These are phyloP conservation scores for Enteromius viviparus DNA, from an alignment of 2,797 vertebrate genomes.

Conservation along the genomic window DNA sequence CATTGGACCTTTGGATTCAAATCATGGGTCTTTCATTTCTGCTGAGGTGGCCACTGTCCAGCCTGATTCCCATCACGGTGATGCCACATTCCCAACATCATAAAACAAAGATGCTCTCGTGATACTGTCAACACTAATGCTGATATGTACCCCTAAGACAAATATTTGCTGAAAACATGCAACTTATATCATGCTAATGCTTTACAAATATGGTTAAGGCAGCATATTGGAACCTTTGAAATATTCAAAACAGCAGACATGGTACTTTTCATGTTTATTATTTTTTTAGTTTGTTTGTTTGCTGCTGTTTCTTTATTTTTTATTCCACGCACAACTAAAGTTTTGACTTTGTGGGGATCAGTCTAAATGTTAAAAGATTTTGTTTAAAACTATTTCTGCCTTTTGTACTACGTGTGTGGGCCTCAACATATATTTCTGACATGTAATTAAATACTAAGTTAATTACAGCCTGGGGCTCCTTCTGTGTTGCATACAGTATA, in stretches of 20 bases:
- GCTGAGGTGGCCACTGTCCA: background rate
- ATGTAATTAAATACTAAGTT: slow-evolving; percentile 23
- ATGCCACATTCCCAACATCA: background rate
- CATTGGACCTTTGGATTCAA: background rate
- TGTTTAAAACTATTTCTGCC: background rate
- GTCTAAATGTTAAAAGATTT: background rate
- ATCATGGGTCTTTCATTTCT: background rate
- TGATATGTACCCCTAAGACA: background rate
- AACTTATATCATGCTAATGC: slow-evolving; percentile 6
- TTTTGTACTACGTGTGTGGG: slow-evolving; percentile 23
- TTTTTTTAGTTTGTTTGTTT: background rate
- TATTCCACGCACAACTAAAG: background rate
- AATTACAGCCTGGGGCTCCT: background rate
- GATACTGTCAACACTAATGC: background rate
- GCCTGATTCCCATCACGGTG: background rate
- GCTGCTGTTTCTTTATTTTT: background rate
- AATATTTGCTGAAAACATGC: background rate
- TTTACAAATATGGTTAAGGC: background rate
- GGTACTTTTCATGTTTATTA: background rate
- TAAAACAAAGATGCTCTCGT: background rate
- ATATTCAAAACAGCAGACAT: background rate
- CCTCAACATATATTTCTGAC: slow-evolving; percentile 2
- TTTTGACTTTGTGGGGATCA: background rate
- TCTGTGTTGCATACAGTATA: slow-evolving; percentile 16
- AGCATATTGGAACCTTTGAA: background rate